These are phyloP conservation scores for Sebastes minor DNA, from an alignment of 2,797 vertebrate species.

Conservation along the genomic window DNA sequence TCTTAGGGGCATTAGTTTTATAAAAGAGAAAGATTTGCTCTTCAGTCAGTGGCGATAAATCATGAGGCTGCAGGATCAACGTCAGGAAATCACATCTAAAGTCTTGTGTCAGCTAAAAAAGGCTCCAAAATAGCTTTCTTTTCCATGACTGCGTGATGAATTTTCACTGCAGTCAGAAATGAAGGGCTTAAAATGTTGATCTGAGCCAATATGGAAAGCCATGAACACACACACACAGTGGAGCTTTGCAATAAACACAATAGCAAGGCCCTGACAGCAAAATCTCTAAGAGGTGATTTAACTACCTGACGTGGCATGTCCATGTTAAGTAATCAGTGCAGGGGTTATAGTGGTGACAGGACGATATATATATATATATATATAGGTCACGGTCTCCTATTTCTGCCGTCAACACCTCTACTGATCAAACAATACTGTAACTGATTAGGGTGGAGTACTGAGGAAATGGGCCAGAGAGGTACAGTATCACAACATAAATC, in stretches of 20 bases:
- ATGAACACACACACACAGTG: neutral
- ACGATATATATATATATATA: neutral
- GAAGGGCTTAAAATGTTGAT: neutral
- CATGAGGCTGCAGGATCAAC: neutral
- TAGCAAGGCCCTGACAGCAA: neutral
- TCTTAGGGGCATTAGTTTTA: conserved; percentile 13
- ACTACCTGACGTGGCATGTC: neutral
- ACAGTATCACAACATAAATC: conserved; percentile 6
- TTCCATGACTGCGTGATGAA: neutral
- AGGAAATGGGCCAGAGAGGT: conserved; percentile 5
- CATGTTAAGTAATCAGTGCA: neutral
- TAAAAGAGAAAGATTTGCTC: neutral
- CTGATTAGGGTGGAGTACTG: conserved; percentile 28
- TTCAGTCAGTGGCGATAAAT: neutral
- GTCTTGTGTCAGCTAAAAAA: neutral
- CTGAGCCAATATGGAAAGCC: neutral
- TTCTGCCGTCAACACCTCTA: neutral
- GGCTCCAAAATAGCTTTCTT: neutral
- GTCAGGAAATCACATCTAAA: neutral
- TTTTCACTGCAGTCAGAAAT: neutral
- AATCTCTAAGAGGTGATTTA: neutral
- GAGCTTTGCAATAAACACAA: neutral
- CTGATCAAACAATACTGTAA: neutral
- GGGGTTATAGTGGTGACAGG: neutral
- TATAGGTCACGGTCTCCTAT: conserved; percentile 26